Percentiles rank a stretch among this genome's conserved stretches.
Conservation (phyloP, 2,113 vertebrate species). For the Pterocles orientalis region DNA sequence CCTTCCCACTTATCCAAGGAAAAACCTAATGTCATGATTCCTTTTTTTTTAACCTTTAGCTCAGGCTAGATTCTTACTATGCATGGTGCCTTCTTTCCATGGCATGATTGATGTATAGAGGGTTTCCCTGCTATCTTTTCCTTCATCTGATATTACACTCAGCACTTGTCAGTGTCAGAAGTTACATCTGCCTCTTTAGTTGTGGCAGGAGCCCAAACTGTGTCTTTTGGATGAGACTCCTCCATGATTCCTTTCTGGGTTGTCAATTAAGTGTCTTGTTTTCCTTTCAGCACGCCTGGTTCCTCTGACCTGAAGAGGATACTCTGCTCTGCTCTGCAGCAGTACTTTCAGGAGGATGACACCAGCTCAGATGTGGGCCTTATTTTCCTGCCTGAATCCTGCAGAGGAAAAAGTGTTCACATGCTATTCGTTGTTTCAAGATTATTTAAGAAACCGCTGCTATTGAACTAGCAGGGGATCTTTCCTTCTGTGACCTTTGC, state of each 20-base stretch:
- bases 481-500: neutral
- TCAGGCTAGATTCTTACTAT: neutral
- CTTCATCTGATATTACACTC: neutral
- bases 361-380: neutral
- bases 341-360: neutral
- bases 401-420: neutral
- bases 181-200: neutral
- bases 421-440: neutral
- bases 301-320: neutral
- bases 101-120: neutral
- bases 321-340: neutral
- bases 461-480: neutral
- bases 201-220: neutral
- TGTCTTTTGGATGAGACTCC: neutral
- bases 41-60: neutral
- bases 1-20: neutral
- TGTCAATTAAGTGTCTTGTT: neutral
- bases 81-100: neutral
- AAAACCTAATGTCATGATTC: neutral
- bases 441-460: neutral
- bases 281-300: neutral
- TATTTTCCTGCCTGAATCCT: neutral
- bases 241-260: neutral
- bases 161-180: slow-evolving; percentile 29
- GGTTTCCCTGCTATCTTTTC: neutral